Base-by-base conservation (phyloP, 2,888 invertebrate species). In the Sturmia bella region DNA sequence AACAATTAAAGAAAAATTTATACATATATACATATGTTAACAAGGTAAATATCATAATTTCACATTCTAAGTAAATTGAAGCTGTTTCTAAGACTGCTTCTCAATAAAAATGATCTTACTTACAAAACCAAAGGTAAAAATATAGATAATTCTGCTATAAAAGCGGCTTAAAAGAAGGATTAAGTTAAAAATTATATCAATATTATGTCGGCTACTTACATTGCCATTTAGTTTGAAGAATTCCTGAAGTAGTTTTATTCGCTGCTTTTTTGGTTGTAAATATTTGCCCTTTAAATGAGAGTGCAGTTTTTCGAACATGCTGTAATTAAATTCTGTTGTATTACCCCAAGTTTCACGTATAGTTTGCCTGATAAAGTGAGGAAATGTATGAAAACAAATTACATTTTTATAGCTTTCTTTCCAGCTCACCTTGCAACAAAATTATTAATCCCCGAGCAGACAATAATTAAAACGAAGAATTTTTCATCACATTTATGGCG, bases 361-460 rank as follows among this genome's bases (percentile, higher is more conserved):
- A 15, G 87, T 88, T 87, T 91, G 90, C 0, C 89, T 89, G 57
- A 1, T 76, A 79, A 19, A 19, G 0, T 52, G 21, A 52, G 15
- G 12, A 32, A 15, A 32, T 21, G 15, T n/a, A 27, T 0, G 17
- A 27, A 11, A 21, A 52, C 13, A 21, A 21, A 50, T 21, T 27
- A 32, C 1, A 32, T 32, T 32, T 32, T 5, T 32, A 4, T 27
- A 27, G 3, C 6, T 4, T 27, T 11, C 11, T 12, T 52, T 24
- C 13, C 13, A 6, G 63, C 85, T 75, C 72, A 89, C 88, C 97
- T 92, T 48, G 93, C 92, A 39, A 93, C 93, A 84, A 94, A 93
- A 89, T 96, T 94, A 0, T 90, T 89, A 0, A 95, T 94, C 0
- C 95, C 93, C 0, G 96, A 96, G 87, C 95, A 95, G 0, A 97